Percentiles rank a stretch among this genome's conserved stretches.
These are phyloP conservation scores for Lithosia quadra DNA, from an alignment of 2,888 invertebrate species.

Conservation along the genomic window DNA sequence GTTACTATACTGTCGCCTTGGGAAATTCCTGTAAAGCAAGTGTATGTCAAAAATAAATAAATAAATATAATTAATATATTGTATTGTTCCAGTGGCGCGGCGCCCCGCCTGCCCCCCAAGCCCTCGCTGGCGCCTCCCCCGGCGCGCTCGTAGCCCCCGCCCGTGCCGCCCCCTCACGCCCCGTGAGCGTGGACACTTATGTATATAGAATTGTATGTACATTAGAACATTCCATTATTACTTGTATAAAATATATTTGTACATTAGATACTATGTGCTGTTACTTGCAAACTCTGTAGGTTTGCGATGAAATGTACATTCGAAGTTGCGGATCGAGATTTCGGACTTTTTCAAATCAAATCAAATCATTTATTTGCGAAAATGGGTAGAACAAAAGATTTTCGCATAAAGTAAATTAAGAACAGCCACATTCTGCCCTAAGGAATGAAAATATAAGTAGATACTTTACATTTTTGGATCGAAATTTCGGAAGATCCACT, in stretches of 20 bases:
- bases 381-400: too few relatives aligned
- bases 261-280: not conserved
- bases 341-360: too few relatives aligned
- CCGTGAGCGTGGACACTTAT: constrained; percentile 27
- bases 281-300: not conserved
- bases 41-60: too few relatives aligned
- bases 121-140: constrained; percentile 59
- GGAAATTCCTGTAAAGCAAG: too few relatives aligned
- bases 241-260: constrained; percentile 11
- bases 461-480: too few relatives aligned
- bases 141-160: constrained; percentile 29
- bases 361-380: too few relatives aligned
- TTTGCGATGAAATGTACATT: not conserved
- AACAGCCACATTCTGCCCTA: too few relatives aligned
- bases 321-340: not conserved
- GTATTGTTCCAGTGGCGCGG: constrained; percentile 49
- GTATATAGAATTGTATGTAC: constrained; percentile 13
- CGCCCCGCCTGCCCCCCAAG: constrained; percentile 78
- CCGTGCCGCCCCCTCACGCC: constrained; percentile 60
- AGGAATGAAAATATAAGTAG: too few relatives aligned
- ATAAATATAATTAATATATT: not conserved
- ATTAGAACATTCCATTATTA: constrained; percentile 16
- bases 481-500: too few relatives aligned
- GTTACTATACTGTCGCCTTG: too few relatives aligned
- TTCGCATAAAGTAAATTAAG: too few relatives aligned